Conservation (phyloP, 2,888 invertebrate species). For the Lithophane semibrunnea region DNA sequence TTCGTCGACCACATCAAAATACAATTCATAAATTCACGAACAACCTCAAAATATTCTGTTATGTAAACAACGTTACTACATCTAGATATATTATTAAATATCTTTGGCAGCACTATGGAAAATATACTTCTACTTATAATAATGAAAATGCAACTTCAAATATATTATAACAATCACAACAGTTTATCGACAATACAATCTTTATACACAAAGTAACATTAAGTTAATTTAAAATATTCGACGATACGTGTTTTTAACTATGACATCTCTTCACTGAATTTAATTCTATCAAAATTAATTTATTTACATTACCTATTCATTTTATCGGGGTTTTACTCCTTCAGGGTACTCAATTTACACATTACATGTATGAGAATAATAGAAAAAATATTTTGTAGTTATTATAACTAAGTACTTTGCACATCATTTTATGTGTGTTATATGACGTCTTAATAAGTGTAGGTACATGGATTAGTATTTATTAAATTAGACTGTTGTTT, state of each 20-base stretch:
- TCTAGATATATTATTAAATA: constrained; percentile 87
- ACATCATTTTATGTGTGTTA: constrained; percentile 74
- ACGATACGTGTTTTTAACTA: constrained; percentile 76
- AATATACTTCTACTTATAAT: constrained; percentile 89
- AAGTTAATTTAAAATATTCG: constrained; percentile 78
- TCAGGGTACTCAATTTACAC: constrained; percentile 83
- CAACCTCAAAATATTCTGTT: constrained; percentile 88
- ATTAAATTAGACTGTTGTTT: constrained; percentile 35
- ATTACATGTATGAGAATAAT: constrained; percentile 77
- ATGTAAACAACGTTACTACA: constrained; percentile 88
- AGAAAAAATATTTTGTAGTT: constrained; percentile 74
- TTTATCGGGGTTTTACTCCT: constrained; percentile 87
- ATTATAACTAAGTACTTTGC: constrained; percentile 77
- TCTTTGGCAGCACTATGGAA: constrained; percentile 91
- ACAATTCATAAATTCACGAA: constrained; percentile 87
- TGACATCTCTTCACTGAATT: constrained; percentile 71
- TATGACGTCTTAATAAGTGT: constrained; percentile 69
- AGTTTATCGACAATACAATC: constrained; percentile 86
- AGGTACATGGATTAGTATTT: constrained; percentile 31
- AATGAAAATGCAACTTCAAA: constrained; percentile 90
- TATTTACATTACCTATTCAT: constrained; percentile 83
- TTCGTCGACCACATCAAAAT: constrained; percentile 86
- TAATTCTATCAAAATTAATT: constrained; percentile 81
- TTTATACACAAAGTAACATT: constrained; percentile 81
- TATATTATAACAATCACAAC: constrained; percentile 89